phyloP scores from a whole-genome alignment of 1,140 invertebrate genomes.

The Theocolax elegans region DNA sequence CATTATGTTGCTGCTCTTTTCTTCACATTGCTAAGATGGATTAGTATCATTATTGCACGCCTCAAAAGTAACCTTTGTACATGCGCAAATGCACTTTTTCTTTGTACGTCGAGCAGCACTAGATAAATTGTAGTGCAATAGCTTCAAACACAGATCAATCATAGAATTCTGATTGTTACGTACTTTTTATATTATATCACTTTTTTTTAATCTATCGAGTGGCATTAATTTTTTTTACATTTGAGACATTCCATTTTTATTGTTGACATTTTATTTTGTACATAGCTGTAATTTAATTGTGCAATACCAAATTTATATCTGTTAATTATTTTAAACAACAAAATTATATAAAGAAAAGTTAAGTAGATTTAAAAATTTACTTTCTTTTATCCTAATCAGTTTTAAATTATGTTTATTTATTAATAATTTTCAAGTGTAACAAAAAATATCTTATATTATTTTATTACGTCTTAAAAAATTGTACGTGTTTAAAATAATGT shows the following conservation, averaged over 20 bases:
- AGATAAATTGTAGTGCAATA: slow-evolving; percentile 9
- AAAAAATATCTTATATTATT: too few species aligned
- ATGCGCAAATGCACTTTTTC: slow-evolving; percentile 11
- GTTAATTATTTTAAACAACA: too few species aligned
- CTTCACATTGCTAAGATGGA: slow-evolving; percentile 43
- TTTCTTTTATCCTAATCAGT: background rate
- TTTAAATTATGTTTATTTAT: background rate
- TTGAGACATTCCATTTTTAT: slow-evolving; percentile 2
- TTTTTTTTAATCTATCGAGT: slow-evolving; percentile 6
- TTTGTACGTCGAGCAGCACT: too few species aligned
- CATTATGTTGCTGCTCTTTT: slow-evolving; percentile 42
- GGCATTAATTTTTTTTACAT: background rate
- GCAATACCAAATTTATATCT: background rate
- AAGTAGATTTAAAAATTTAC: too few species aligned
- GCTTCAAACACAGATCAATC: slow-evolving; percentile 7
- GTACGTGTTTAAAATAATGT: too few species aligned
- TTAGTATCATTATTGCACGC: slow-evolving; percentile 28
- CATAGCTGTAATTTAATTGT: background rate
- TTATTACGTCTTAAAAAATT: too few species aligned
- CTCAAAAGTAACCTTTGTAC: slow-evolving; percentile 15
- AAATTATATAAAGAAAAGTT: too few species aligned
- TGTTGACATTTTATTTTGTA: background rate
- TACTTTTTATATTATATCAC: background rate
- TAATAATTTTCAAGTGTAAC: too few species aligned
- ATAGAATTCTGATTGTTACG: background rate